A percentile compares a stretch with the other conserved stretches of the same genome.
Evolutionary conservation across 2,113 vertebrate genomes (phyloP).

Genomic region (Delphinapterus leucas): DNA sequence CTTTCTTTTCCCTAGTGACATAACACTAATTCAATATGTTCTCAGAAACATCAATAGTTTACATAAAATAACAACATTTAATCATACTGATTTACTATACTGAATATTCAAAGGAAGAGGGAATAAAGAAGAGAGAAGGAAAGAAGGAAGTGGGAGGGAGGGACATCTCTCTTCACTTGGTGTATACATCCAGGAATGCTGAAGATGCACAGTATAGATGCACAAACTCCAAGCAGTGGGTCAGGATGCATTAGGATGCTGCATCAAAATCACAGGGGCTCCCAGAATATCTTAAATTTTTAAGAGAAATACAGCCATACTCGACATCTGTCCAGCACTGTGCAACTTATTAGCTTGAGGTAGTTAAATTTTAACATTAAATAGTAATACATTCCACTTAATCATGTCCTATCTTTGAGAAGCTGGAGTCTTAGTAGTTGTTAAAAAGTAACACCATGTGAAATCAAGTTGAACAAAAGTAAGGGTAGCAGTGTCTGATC

Average conservation of each 20-base stretch:
- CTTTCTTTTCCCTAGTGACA: neutral
- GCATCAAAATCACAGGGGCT: neutral
- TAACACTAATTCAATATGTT: neutral
- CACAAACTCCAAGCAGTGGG: neutral
- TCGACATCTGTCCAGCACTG: neutral
- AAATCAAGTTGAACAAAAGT: neutral
- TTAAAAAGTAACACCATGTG: neutral
- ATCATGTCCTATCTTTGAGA: neutral
- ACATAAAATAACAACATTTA: neutral
- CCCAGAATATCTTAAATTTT: neutral
- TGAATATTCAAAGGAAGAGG: neutral
- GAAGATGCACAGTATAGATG: fast-evolving
- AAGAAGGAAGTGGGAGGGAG: neutral
- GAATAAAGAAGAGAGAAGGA: neutral
- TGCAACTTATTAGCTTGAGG: neutral
- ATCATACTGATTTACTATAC: neutral
- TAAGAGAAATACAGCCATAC: neutral
- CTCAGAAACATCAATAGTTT: neutral
- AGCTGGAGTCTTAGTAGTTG: neutral
- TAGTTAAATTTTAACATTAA: neutral
- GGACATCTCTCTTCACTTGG: neutral
- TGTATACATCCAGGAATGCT: fast-evolving
- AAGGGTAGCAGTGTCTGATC: neutral
- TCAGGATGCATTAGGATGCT: too few species aligned
- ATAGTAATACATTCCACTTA: neutral